Evolutionary conservation across 2,888 invertebrate genomes (phyloP).

Genomic region (Tromatobia lineatoria): DNA sequence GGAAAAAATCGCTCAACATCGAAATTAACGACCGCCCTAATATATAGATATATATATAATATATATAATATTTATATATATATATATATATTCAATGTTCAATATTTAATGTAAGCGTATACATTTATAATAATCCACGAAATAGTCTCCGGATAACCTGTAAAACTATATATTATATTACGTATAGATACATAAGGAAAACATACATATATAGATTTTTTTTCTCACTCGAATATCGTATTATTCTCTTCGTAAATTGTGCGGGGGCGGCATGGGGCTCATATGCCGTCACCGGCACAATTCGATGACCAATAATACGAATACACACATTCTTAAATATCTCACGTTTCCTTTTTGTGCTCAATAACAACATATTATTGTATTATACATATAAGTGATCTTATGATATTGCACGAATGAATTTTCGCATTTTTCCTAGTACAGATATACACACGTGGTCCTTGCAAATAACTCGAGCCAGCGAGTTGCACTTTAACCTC

Average conservation of each 20-base stretch:
- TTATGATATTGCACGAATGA: background rate
- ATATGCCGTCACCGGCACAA: conserved; percentile 70
- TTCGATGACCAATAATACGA: conserved; percentile 62
- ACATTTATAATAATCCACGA: conserved; percentile 45
- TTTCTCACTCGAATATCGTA: conserved; percentile 12
- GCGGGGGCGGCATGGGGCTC: conserved; percentile 75
- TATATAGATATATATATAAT: no score
- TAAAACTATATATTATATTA: conserved; percentile 25
- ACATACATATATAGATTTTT: conserved; percentile 8
- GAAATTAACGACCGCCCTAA: no score
- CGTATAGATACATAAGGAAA: conserved; percentile 3
- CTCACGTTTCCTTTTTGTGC: conserved; percentile 8
- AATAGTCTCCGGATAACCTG: conserved; percentile 37
- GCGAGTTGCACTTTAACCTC: conserved; percentile 37
- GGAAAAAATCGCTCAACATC: no score
- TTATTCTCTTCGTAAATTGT: conserved; percentile 54
- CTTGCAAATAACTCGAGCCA: conserved; percentile 40
- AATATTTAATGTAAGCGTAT: conserved; percentile 12
- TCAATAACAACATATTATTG: conserved; percentile 22
- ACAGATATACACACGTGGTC: conserved; percentile 47
- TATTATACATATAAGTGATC: conserved; percentile 7
- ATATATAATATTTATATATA: no score
- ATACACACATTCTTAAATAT: background rate
- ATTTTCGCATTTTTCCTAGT: conserved; percentile 21
- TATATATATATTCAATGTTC: no score